Evolutionary conservation across 2,888 invertebrate species (phyloP).

Genomic region (Kuschelorhynchus macadamiae): DNA sequence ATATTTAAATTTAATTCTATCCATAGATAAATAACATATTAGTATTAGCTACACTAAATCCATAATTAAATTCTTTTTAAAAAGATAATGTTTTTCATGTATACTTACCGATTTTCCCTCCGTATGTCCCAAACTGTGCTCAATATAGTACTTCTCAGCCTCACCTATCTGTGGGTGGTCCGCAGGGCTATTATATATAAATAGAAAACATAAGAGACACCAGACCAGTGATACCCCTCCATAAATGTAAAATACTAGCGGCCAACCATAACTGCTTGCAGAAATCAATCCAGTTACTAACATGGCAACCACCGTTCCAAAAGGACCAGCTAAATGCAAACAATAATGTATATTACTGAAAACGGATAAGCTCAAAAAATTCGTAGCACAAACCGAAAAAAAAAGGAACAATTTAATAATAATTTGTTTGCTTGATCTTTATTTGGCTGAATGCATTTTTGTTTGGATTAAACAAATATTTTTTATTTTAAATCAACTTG

Average conservation of each 20-base stretch:
- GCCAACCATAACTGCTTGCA: conserved; percentile 81
- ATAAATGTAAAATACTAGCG: conserved; percentile 83
- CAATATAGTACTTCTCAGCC: conserved; percentile 79
- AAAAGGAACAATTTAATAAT: too few relatives aligned
- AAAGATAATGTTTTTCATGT: too few relatives aligned
- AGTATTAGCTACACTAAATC: too few relatives aligned
- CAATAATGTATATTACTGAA: neutral
- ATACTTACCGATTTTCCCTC: conserved; percentile 34
- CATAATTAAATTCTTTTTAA: neutral
- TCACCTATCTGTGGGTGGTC: conserved; percentile 74
- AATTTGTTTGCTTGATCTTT: neutral
- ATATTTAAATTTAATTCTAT: too few relatives aligned
- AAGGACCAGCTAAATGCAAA: conserved; percentile 65
- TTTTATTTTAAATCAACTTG: too few relatives aligned
- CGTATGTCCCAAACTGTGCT: conserved; percentile 68
- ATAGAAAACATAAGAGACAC: conserved; percentile 73
- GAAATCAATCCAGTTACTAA: conserved; percentile 81
- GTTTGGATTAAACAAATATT: too few relatives aligned
- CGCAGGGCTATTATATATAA: conserved; percentile 78
- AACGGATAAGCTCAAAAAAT: too few relatives aligned
- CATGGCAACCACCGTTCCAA: conserved; percentile 84
- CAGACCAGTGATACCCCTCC: conserved; percentile 76
- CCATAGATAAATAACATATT: too few relatives aligned
- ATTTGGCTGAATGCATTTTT: too few relatives aligned
- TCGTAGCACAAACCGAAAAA: too few relatives aligned